These are phyloP conservation scores for Pheosia gnoma DNA, from an alignment of 2,888 invertebrate genomes.

Conservation along the genomic window DNA sequence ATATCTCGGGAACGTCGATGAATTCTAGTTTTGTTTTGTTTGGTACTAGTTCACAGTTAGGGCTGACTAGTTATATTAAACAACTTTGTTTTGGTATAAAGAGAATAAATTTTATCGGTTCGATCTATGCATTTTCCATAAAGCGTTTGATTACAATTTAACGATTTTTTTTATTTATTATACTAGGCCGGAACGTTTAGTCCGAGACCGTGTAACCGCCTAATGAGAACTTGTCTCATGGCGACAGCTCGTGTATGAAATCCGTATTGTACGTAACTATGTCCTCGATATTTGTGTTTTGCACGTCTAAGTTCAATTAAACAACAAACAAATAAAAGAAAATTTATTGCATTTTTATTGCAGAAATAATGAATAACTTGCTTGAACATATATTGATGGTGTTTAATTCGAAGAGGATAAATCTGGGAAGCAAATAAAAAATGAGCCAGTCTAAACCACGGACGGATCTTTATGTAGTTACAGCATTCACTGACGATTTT, in stretches of 20 bases:
- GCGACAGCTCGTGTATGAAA: slow-evolving; percentile 68
- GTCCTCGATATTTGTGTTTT: slow-evolving; percentile 70
- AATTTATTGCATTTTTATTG: neutral
- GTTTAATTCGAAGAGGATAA: neutral
- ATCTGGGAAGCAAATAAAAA: no score
- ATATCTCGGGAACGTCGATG: slow-evolving; percentile 42
- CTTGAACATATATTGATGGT: neutral
- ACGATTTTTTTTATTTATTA: slow-evolving; percentile 73
- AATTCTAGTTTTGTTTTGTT: slow-evolving; percentile 43
- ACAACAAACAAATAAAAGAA: slow-evolving; percentile 26
- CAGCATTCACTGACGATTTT: no score
- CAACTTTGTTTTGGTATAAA: slow-evolving; percentile 62
- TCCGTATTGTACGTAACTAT: slow-evolving; percentile 73
- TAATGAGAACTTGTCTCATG: slow-evolving; percentile 75
- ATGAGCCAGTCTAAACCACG: no score
- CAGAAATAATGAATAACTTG: neutral
- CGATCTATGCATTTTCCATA: slow-evolving; percentile 60
- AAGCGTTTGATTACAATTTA: slow-evolving; percentile 68
- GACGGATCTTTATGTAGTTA: no score
- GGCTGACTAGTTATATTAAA: slow-evolving; percentile 62
- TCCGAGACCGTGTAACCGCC: slow-evolving; percentile 61
- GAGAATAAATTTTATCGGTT: slow-evolving; percentile 64
- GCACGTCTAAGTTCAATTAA: slow-evolving; percentile 64
- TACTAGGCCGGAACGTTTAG: slow-evolving; percentile 42
- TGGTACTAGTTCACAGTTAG: slow-evolving; percentile 48